Evolutionary conservation across 2,888 invertebrate species (phyloP).

Genomic region (Eueremaeus valkanovi): DNA sequence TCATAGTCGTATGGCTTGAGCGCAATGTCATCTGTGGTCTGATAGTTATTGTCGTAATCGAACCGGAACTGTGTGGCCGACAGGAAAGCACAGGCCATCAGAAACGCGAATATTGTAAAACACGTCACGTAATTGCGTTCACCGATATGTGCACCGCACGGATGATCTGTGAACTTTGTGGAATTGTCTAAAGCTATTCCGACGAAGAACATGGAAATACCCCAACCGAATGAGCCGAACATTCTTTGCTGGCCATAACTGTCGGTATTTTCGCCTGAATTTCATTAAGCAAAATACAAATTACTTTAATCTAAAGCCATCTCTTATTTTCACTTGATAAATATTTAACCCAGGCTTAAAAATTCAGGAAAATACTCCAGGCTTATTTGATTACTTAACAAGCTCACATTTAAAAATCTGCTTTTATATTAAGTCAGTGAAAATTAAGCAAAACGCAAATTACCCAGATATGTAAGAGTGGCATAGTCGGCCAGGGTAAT

Average conservation of each 20-base stretch:
- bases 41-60: conserved; percentile 52
- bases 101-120: conserved; percentile 92
- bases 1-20: conserved; percentile 40
- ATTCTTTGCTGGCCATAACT: conserved; percentile 93
- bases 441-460: conserved; percentile 41
- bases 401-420: no score
- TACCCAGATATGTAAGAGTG: conserved; percentile 62
- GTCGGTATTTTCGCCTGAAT: conserved; percentile 59
- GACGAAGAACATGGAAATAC: conserved; percentile 96
- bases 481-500: conserved; percentile 85
- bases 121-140: conserved; percentile 99
- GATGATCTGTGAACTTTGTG: conserved; percentile 77
- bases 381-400: no score
- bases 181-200: conserved; percentile 94
- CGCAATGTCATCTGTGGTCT: conserved; percentile 27
- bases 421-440: no score
- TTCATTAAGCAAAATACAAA: no score
- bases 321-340: no score
- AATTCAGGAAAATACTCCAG: no score
- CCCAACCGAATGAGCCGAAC: conserved; percentile 98
- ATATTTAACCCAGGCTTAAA: no score
- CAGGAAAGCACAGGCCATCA: conserved; percentile 91
- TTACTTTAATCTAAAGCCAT: no score
- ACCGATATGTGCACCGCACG: conserved; percentile 74
- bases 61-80: conserved; percentile 80